Percentiles rank a stretch among this genome's conserved stretches.
These are phyloP conservation scores for Lates japonicus DNA, from an alignment of 2,797 vertebrate species.

Conservation along the genomic window DNA sequence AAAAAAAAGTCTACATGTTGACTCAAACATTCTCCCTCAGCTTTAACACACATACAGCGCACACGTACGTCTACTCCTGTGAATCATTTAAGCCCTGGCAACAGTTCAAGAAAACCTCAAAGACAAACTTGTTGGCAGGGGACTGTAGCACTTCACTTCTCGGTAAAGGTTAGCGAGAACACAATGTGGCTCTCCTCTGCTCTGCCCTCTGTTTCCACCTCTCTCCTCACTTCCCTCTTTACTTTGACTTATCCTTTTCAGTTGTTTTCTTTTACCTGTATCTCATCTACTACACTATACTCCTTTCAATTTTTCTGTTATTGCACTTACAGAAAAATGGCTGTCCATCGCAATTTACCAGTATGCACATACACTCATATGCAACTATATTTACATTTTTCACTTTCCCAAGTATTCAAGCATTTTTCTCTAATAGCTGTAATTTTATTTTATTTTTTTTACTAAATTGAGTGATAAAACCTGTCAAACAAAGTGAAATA, in stretches of 20 bases:
- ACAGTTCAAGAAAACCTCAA: constrained; percentile 81
- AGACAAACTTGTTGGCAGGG: constrained; percentile 81
- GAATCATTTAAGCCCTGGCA: constrained; percentile 82
- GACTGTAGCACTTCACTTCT: constrained; percentile 78
- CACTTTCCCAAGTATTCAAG: background rate
- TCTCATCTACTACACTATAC: background rate
- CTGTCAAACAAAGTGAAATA: background rate
- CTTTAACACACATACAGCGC: constrained; percentile 34
- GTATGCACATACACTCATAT: background rate
- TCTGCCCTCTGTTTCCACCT: constrained; percentile 42
- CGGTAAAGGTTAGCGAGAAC: constrained; percentile 71
- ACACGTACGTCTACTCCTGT: constrained; percentile 69
- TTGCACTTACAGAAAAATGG: background rate
- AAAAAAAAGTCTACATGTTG: background rate
- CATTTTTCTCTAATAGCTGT: background rate
- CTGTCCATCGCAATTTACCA: background rate
- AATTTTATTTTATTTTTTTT: background rate
- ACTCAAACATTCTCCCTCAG: constrained; percentile 33
- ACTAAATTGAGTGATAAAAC: background rate
- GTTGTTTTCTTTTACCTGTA: background rate
- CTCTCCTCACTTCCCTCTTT: constrained; percentile 31
- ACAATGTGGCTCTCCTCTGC: constrained; percentile 71
- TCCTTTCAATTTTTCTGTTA: background rate
- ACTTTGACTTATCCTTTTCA: constrained; percentile 18
- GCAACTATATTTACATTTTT: background rate